Evolutionary conservation across 37 sponge, comb jelly and placozoan genomes (phyloP), one percentile per base, ranked within the genome.

Genomic region (Crambe crambe): DNA sequence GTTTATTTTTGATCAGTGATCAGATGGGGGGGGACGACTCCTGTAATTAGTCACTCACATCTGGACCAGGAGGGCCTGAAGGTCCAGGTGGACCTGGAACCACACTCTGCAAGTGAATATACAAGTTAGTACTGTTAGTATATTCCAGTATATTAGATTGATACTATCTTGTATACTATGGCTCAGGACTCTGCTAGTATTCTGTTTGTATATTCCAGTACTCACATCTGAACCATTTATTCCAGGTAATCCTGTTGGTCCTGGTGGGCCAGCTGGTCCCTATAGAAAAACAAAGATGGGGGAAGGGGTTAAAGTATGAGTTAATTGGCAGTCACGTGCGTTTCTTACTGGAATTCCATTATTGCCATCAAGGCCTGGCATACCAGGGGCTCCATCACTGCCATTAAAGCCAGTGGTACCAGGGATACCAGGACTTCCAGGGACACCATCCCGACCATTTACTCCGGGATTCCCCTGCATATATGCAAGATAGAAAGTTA

Each of bases 221-320:
- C 66, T 65, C 35, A 65, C 66, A 31, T 65, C 66, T 2, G 66
- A 18, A 18, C 66, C 66, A 65, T 65, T 30, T 34, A 18, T 29
- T 5, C 85, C 85, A 40, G 85, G 85, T 42, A 20, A 43, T 47
- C 85, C 85, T 37, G 42, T 6, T 40, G 21, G 9, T 69, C 84
- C 84, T 29, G 70, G 77, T 1, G 10, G 42, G 1, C 77, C 77
- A 37, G 42, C 15, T 8, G 20, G 25, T 20, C 64, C 62, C 57
- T 56, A 44, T 27, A 73, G 17, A 51, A 5, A 54, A 38, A 56
- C 10, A 6, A 20, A 73, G 17, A 73, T n/a, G n/a, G n/a, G n/a
- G n/a, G n/a, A n/a, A n/a, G n/a, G n/a, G n/a, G n/a, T n/a, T n/a
- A n/a, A n/a, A n/a, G n/a, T n/a, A n/a, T n/a, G n/a, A n/a, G n/a